Conservation (phyloP, 1,140 invertebrate genomes). For the Pectinophora gossypiella region DNA sequence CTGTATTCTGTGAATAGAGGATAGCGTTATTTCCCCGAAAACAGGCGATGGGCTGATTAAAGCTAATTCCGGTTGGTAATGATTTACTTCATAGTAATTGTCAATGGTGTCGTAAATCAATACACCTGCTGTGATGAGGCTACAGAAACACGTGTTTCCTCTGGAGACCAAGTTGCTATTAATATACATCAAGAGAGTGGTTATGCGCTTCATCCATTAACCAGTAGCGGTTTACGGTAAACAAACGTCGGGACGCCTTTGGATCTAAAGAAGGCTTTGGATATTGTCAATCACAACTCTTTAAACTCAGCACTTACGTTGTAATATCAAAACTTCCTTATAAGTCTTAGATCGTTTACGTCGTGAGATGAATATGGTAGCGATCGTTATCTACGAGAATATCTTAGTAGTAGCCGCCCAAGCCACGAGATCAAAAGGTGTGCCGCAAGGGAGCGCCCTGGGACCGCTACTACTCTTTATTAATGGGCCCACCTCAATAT, state of each 20-base stretch:
- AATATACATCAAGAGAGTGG: conserved; percentile 31
- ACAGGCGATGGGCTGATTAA: conserved; percentile 13
- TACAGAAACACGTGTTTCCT: conserved; percentile 28
- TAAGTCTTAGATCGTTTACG: conserved; percentile 9
- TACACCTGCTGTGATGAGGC: conserved; percentile 17
- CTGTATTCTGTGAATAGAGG: not conserved
- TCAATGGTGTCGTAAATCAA: conserved; percentile 20
- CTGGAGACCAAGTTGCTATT: conserved; percentile 28
- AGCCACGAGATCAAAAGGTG: conserved; percentile 22
- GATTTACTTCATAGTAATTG: conserved; percentile 23
- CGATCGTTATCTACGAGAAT: conserved; percentile 28
- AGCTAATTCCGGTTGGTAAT: conserved; percentile 13
- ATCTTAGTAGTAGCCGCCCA: conserved; percentile 17
- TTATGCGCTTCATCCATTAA: conserved; percentile 39
- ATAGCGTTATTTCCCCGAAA: conserved; percentile 8
- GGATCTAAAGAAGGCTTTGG: conserved; percentile 21
- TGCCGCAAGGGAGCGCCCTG: conserved; percentile 21
- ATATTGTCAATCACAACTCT: conserved; percentile 12
- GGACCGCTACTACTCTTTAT: conserved; percentile 16
- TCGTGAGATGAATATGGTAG: conserved; percentile 17
- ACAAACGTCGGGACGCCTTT: conserved; percentile 27
- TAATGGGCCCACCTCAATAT: not conserved
- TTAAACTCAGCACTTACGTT: not conserved
- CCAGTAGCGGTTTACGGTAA: conserved; percentile 36
- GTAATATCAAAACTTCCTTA: conserved; percentile 10